Evolutionary conservation across 2,888 invertebrate species (phyloP).

Genomic region (Cheilosia vulpina): DNA sequence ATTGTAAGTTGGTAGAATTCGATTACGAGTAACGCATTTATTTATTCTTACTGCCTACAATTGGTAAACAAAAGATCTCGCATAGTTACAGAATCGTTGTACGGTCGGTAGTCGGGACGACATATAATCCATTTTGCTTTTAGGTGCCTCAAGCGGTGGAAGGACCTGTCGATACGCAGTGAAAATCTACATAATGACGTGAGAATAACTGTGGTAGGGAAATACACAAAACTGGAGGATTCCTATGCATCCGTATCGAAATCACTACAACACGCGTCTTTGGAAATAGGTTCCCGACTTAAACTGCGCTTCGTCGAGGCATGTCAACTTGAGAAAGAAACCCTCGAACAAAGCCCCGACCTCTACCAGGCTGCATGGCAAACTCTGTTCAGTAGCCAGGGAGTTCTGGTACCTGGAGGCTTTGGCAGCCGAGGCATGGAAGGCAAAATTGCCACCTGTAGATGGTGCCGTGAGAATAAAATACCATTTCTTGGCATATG

Average conservation of each 20-base stretch:
- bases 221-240: constrained; percentile 94
- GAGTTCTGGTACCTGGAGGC: constrained; percentile 98
- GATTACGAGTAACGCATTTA: too few species aligned
- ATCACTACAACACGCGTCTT: constrained; percentile 93
- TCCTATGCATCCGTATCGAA: too few species aligned
- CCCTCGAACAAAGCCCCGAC: constrained; percentile 90
- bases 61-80: too few species aligned
- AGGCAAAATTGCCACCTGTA: constrained; percentile 96
- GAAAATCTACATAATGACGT: constrained; percentile 93
- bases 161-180: constrained; percentile 92
- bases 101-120: too few species aligned
- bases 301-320: constrained; percentile 96
- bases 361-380: constrained; percentile 97
- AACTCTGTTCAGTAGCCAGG: constrained; percentile 93
- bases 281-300: constrained; percentile 92
- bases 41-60: too few species aligned
- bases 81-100: too few species aligned
- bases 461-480: constrained; percentile 95
- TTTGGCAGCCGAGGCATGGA: constrained; percentile 98
- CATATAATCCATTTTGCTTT: constrained; percentile 34
- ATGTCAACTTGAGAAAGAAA: constrained; percentile 91
- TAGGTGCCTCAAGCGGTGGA: constrained; percentile 95
- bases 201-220: constrained; percentile 96
- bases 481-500: constrained; percentile 98
- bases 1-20: too few species aligned